Percentiles rank a stretch among this genome's conserved stretches.
phyloP scores from a whole-genome alignment of 2,888 invertebrate species.

The Himalopsyche kuldschensis region DNA sequence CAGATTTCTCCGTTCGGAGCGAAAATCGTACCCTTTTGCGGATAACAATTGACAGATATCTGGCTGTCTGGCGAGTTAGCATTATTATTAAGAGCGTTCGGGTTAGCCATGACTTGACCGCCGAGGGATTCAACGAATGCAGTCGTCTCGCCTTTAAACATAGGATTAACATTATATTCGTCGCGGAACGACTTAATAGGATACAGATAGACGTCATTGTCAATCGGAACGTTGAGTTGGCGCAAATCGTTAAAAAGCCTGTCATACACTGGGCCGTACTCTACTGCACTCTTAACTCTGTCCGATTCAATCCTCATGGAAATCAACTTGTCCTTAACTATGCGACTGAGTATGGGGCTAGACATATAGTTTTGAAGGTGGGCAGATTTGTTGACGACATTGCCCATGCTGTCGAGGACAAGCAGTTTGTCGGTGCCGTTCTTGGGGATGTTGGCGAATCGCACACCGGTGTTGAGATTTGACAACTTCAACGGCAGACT shows the following conservation, averaged over 20 bases:
- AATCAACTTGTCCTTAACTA: constrained; percentile 58
- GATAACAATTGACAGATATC: constrained; percentile 43
- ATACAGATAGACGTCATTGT: constrained; percentile 58
- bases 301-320: constrained; percentile 59
- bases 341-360: constrained; percentile 54
- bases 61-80: constrained; percentile 11
- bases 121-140: constrained; percentile 58
- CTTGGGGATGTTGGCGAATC: constrained; percentile 57
- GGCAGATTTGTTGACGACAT: constrained; percentile 56
- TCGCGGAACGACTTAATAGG: constrained; percentile 61
- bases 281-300: constrained; percentile 62
- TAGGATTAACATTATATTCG: constrained; percentile 58
- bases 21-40: constrained; percentile 56
- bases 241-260: constrained; percentile 59
- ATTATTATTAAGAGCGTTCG: constrained; percentile 53
- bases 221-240: constrained; percentile 57
- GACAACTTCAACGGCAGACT: constrained; percentile 57
- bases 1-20: constrained; percentile 59
- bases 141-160: constrained; percentile 59
- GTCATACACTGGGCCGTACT: constrained; percentile 63
- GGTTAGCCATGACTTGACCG: constrained; percentile 53
- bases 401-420: constrained; percentile 55
- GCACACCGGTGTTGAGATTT: constrained; percentile 54
- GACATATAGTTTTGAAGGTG: constrained; percentile 56
- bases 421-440: constrained; percentile 58